Base-by-base conservation (phyloP, 2,113 vertebrate genomes). In the Eulemur rufifrons region DNA sequence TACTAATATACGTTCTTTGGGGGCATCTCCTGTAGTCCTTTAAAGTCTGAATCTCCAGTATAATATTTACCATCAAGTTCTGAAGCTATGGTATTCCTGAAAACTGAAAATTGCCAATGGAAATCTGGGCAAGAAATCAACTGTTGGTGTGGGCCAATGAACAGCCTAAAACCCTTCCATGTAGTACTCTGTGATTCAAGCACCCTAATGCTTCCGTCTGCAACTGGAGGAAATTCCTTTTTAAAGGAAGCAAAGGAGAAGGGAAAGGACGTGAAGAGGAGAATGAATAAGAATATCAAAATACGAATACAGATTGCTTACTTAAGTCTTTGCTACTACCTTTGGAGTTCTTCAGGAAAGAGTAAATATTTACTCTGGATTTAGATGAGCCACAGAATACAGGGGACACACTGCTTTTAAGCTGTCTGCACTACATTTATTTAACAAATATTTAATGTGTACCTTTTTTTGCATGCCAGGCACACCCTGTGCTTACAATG, bases 61-160 rank as follows among this genome's bases (percentile, higher is more conserved):
- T 66, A 80, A 68, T 9, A 63, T 59, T 88, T 73, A 56, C 50
- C 32, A 13, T 87, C 73, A 61, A 23, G 74, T 29, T 56, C 64
- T 91, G 50, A 56, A 88, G 50, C 20, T 18, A 6, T 1, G 21
- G 56, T 54, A 8, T 61, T 91, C 27, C 27, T 15, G 25, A 85
- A 89, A 83, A 94, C 77, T 96, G 42, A 71, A 85, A 97, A 85
- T 69, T 73, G 59, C 5, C 73, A 74, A 42, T 61, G 50, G 91
- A 74, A 4, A 71, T 45, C 27, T 20, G 50, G 82, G 56, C 15
- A 68, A 50, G n/a, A 95, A 95, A 74, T 84, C 56, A 88, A 68
- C 47, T 59, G 10, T 39, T 27, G 42, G 71, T 29, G 9, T 2
- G 27, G 56, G 32, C n/a, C 47, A 81, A 11, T 6, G 56, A 80